Conservation (phyloP, 2,113 vertebrate genomes). For the Paramormyrops kingsleyae region DNA sequence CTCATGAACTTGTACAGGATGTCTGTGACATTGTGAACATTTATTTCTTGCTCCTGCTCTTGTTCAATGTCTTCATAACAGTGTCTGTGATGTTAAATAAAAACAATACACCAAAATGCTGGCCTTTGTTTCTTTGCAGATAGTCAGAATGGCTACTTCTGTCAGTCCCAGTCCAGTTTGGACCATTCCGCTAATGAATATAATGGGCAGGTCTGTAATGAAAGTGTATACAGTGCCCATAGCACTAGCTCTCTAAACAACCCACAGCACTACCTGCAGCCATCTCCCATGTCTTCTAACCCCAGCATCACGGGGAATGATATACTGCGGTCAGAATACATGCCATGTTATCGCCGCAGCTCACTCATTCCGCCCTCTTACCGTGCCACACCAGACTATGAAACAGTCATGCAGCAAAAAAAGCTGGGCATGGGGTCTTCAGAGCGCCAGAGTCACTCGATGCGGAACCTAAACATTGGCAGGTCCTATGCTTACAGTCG, state of each 20-base stretch:
- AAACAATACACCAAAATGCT: not conserved
- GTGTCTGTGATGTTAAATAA: not conserved
- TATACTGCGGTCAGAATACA: constrained; percentile 77
- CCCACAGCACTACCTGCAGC: constrained; percentile 84
- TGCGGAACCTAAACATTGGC: constrained; percentile 89
- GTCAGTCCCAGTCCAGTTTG: constrained; percentile 93
- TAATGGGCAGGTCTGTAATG: constrained; percentile 79
- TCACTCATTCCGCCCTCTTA: constrained; percentile 91
- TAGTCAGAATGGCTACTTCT: constrained; percentile 91
- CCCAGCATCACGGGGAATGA: constrained; percentile 92
- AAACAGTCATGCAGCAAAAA: constrained; percentile 93
- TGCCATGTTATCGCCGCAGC: constrained; percentile 86
- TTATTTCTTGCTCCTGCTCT: not conserved
- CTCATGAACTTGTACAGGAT: not conserved
- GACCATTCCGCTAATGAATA: constrained; percentile 83
- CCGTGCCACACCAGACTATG: constrained; percentile 90
- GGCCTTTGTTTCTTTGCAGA: constrained; percentile 58
- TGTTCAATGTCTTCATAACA: not conserved
- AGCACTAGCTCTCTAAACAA: constrained; percentile 94
- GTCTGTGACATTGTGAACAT: not conserved
- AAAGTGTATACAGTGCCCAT: constrained; percentile 94
- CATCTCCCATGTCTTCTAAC: constrained; percentile 94
- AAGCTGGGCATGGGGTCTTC: constrained; percentile 64
- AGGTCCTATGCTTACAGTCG: constrained; percentile 88
- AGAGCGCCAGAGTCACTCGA: constrained; percentile 84